phyloP scores from a whole-genome alignment of 2,888 invertebrate genomes.

The Choristoneura rosaceana region DNA sequence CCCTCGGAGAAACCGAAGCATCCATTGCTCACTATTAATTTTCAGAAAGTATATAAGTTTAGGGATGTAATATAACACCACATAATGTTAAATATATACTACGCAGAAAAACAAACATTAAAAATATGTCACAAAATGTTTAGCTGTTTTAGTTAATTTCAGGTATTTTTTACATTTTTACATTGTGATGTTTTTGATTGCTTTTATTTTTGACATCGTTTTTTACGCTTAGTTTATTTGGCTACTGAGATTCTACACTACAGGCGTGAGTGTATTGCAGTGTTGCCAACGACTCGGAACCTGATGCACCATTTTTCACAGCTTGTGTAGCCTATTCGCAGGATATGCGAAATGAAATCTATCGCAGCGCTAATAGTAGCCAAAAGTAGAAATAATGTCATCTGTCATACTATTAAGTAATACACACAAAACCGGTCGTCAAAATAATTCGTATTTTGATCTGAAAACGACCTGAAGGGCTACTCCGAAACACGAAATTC shows the following conservation, averaged over 20 bases:
- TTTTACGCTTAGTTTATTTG: conserved; percentile 2
- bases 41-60: conserved; percentile 20
- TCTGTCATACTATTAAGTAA: too few relatives aligned
- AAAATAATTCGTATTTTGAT: too few relatives aligned
- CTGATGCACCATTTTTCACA: too few relatives aligned
- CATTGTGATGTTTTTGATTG: conserved; percentile 29
- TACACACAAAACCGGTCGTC: too few relatives aligned
- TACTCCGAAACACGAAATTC: too few relatives aligned
- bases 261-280: too few relatives aligned
- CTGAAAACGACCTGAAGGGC: too few relatives aligned
- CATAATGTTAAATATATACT: conserved; percentile 18
- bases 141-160: conserved; percentile 46
- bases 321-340: too few relatives aligned
- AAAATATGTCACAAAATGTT: conserved; percentile 35
- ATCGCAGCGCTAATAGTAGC: too few relatives aligned
- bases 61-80: conserved; percentile 21
- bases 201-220: conserved; percentile 12
- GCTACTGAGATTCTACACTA: not conserved
- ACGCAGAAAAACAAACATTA: conserved; percentile 18
- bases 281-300: too few relatives aligned
- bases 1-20: conserved; percentile 68
- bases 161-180: conserved; percentile 55
- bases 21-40: conserved; percentile 61
- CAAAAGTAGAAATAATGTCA: too few relatives aligned
- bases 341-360: too few relatives aligned